Evolutionary conservation across 1,140 invertebrate genomes (phyloP), one percentile per base, ranked within the genome.

Genomic region (Pogonus chalceus): DNA sequence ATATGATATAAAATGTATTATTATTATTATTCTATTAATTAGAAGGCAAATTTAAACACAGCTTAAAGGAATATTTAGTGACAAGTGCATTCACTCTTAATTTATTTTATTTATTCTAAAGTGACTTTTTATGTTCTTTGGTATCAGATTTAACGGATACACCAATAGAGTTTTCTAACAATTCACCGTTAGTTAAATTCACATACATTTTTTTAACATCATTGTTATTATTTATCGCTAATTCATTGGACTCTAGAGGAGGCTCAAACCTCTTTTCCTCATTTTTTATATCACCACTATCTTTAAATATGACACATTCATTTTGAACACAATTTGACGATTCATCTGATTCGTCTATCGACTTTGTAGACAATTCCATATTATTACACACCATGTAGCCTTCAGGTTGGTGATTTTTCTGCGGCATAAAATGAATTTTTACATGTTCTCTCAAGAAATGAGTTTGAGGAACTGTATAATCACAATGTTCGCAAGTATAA

Each of bases 391-490:
- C 74, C 58, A 81, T 70, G 63, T 76, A 83, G 2, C 75, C 77
- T 16, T 83, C 83, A 2, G 84, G 77, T 52, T 72, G 77, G 14
- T 79, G 69, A 49, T 75, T 68, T 62, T 80, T 79, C 24, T 73
- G 72, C 56, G 72, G 71, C 58, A 74, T 75, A 64, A 91, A 90
- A 69, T 92, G 89, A 21, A 88, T 71, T 68, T 86, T 88, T 21
- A 84, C 76, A 69, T 92, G 88, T 54, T 91, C 88, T n/a, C 80
- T 72, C 4, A 89, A 66, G 54, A 88, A 84, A 64, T 89, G 83
- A 10, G 79, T 79, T 63, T 90, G 87, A 0, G 83, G 79, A 1
- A 85, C 86, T 20, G 83, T 83, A 67, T 88, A 88, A 71, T 90
- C 85, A 70, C 90, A 92, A 65, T 87, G 83, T n/a, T 82, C 81